These are phyloP conservation scores for Hydrophis major DNA, from an alignment of 2,797 vertebrate genomes.

Conservation along the genomic window DNA sequence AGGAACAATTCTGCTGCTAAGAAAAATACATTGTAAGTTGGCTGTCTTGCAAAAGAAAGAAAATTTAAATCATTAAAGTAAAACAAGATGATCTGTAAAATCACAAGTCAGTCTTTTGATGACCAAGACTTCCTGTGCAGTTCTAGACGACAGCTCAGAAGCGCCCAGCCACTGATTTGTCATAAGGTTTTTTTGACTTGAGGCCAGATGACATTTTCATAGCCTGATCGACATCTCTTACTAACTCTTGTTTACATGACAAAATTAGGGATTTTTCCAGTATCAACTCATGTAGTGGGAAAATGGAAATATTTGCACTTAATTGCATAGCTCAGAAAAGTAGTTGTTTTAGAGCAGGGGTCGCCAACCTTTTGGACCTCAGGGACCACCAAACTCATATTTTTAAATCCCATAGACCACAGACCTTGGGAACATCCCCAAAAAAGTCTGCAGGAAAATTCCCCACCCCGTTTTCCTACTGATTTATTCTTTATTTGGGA, in stretches of 20 bases:
- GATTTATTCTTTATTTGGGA: too few relatives aligned
- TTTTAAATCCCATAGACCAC: too few relatives aligned
- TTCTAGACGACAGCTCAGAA: neutral
- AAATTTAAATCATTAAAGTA: neutral
- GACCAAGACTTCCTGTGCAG: neutral
- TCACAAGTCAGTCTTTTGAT: slow-evolving; percentile 25
- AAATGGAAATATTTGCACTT: neutral
- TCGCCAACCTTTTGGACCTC: too few relatives aligned
- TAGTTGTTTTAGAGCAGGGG: neutral
- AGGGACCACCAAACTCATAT: too few relatives aligned
- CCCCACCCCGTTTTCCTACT: too few relatives aligned
- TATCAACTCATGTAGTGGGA: neutral
- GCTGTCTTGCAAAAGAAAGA: neutral
- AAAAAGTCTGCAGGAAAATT: too few relatives aligned
- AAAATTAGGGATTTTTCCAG: neutral
- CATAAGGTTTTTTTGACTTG: slow-evolving; percentile 8
- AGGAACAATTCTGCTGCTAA: neutral
- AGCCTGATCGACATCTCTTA: neutral
- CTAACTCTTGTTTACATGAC: neutral
- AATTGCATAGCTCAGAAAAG: slow-evolving; percentile 5
- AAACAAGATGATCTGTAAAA: slow-evolving; percentile 13
- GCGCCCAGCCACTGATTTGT: neutral
- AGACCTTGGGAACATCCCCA: too few relatives aligned
- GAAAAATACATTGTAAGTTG: neutral
- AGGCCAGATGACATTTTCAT: neutral